These are phyloP conservation scores for Eutolmus rufibarbis DNA, from an alignment of 2,888 invertebrate genomes.

Conservation along the genomic window DNA sequence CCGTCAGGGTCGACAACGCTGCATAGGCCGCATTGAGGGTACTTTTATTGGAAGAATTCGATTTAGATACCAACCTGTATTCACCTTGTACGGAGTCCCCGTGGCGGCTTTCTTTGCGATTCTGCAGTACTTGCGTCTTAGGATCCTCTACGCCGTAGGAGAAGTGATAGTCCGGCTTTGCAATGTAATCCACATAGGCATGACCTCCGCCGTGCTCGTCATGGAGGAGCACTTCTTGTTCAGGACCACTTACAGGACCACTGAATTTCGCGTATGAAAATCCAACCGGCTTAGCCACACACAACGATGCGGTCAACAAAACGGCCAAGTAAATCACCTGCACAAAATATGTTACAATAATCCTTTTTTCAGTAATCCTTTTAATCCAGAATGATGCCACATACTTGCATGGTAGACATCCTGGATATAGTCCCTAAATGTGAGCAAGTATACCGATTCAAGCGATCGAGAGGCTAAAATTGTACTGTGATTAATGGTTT, in stretches of 20 bases:
- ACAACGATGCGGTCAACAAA: neutral
- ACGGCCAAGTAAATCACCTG: neutral
- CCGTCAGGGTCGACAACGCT: constrained; percentile 79
- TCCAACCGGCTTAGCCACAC: constrained; percentile 63
- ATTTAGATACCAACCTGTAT: constrained; percentile 65
- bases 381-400: neutral
- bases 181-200: constrained; percentile 73
- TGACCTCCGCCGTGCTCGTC: constrained; percentile 60
- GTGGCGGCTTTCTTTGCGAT: constrained; percentile 74
- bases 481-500: constrained; percentile 34
- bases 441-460: neutral
- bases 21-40: neutral
- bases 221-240: constrained; percentile 57
- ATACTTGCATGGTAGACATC: constrained; percentile 35
- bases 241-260: constrained; percentile 76
- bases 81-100: constrained; percentile 77
- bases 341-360: neutral
- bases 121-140: constrained; percentile 75
- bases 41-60: neutral
- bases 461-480: neutral
- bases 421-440: neutral
- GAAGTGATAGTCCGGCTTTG: constrained; percentile 78
- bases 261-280: constrained; percentile 76
- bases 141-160: constrained; percentile 80
- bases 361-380: constrained; percentile 6